Base-by-base conservation (phyloP, 2,797 vertebrate genomes). In the Antennarius maculatus region DNA sequence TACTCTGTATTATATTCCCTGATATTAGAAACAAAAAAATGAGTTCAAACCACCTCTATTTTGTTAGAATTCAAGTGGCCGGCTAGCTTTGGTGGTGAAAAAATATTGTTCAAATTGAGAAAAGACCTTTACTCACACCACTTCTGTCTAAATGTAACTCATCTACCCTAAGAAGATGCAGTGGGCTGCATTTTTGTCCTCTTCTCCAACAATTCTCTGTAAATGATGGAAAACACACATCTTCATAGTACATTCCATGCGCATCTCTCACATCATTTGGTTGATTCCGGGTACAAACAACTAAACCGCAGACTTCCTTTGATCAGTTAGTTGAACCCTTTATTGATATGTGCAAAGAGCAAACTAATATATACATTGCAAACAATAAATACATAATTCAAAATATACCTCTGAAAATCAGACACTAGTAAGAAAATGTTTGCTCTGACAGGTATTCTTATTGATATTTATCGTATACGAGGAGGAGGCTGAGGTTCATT, bases 351-450 rank as follows among this genome's bases (percentile, higher is more conserved):
- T 96, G 95, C 96, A 96, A 95, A 93, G 89, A 93, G 89, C 93
- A 95, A 95, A 94, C 91, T 91, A 94, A 96, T 96, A 96, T 95
- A 91, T 93, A 97, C 95, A 93, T 83, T 90, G 89, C 88, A 93
- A 94, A 93, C 66, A 90, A 93, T 92, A 93, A 93, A 93, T 88
- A 92, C 84, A 87, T 77, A 77, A 80, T 86, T 55, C 76, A 87
- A 91, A 90, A 91, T 79, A 82, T 80, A 92, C 86, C 86, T 94
- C 88, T 94, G 90, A 89, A 93, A 93, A 94, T 91, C 66, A 93
- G 90, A 76, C 79, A 89, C 90, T 84, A 79, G 73, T 86, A 76
- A 83, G 85, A 76, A 94, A 94, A 92, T 86, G 82, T 95, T 94
- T 96, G 95, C 95, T 95, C 94, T 91, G 93, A 88, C 81, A 78